A percentile compares a stretch with the other conserved stretches of the same genome.
Evolutionary conservation across 2,888 invertebrate species (phyloP).

Genomic region (Julus scanicus): DNA sequence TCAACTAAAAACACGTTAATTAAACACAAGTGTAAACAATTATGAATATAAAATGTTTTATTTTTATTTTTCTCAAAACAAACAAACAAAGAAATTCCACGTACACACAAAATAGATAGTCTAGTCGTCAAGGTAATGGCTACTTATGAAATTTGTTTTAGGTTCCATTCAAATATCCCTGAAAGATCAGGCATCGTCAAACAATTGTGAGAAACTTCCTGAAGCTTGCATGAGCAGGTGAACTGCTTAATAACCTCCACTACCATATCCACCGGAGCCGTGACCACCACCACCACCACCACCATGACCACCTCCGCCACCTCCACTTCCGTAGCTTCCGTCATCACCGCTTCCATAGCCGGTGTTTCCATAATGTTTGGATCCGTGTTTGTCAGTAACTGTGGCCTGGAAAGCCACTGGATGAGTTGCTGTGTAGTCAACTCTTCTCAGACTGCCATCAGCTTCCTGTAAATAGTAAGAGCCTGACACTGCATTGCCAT

Average conservation of each 20-base stretch:
- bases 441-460: constrained; percentile 55
- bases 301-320: neutral
- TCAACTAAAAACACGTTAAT: neutral
- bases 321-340: constrained; percentile 21
- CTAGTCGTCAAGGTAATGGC: neutral
- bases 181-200: too few relatives aligned
- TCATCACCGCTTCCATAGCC: constrained; percentile 53
- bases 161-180: neutral
- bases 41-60: neutral
- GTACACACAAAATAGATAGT: neutral
- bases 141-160: neutral
- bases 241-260: neutral
- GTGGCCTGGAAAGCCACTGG: constrained; percentile 56
- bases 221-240: neutral
- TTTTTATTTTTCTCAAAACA: neutral
- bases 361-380: constrained; percentile 51
- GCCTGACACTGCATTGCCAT: constrained; percentile 54
- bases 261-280: neutral
- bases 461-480: constrained; percentile 55
- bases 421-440: constrained; percentile 56
- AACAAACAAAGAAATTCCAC: neutral
- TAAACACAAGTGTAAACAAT: neutral
- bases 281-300: neutral
- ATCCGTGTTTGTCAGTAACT: constrained; percentile 54
- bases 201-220: too few relatives aligned